These are phyloP conservation scores for Agrochola litura DNA, from an alignment of 2,888 invertebrate species.

Conservation along the genomic window DNA sequence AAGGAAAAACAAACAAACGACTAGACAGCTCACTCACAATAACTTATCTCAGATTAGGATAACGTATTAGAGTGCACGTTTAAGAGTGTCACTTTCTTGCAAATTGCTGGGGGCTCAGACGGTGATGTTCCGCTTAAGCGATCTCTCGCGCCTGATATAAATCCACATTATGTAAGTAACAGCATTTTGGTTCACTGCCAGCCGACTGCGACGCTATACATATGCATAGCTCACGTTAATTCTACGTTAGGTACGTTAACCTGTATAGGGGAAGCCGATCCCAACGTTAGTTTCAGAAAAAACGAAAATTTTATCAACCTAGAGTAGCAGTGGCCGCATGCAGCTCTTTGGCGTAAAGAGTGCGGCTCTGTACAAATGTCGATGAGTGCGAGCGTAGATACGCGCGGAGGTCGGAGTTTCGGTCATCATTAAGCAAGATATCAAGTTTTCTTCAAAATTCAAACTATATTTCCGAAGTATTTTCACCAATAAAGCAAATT, in stretches of 20 bases:
- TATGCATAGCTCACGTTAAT: slow-evolving; percentile 59
- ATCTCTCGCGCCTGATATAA: slow-evolving; percentile 81
- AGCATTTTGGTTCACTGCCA: slow-evolving; percentile 88
- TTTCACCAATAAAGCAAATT: no score
- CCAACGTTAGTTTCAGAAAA: not conserved
- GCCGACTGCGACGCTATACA: slow-evolving; percentile 73
- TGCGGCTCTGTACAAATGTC: no score
- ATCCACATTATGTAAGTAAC: slow-evolving; percentile 87
- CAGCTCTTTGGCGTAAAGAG: no score
- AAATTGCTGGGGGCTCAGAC: slow-evolving; percentile 83
- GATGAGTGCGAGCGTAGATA: no score
- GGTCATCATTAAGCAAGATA: no score
- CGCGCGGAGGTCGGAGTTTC: no score
- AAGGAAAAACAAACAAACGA: slow-evolving; percentile 18
- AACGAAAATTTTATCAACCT: not conserved
- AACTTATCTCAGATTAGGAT: slow-evolving; percentile 70
- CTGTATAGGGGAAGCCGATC: not conserved
- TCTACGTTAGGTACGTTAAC: slow-evolving; percentile 53
- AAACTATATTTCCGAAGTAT: no score
- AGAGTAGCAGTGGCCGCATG: no score
- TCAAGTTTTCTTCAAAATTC: no score
- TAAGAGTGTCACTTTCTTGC: slow-evolving; percentile 74
- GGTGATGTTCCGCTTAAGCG: slow-evolving; percentile 63
- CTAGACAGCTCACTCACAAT: slow-evolving; percentile 44
- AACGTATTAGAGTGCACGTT: slow-evolving; percentile 64